Percentiles rank a stretch among this genome's conserved stretches.
These are phyloP conservation scores for Macrosteles quadrilineatus DNA, from an alignment of 1,140 invertebrate species.

Conservation along the genomic window DNA sequence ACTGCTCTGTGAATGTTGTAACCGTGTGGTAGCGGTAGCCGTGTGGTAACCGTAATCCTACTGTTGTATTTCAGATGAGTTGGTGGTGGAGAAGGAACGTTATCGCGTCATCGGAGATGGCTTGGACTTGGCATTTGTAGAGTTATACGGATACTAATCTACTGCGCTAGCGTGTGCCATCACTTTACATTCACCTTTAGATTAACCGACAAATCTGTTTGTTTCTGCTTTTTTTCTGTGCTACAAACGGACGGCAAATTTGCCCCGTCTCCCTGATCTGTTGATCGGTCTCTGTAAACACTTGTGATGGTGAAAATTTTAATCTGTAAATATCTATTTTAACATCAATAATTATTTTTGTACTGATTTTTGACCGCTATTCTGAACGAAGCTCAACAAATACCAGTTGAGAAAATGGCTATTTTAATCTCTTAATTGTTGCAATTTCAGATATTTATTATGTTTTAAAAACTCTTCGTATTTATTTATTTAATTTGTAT, in stretches of 20 bases:
- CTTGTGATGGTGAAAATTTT: background rate
- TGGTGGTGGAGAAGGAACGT: conserved; percentile 98
- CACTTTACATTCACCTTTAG: conserved; percentile 25
- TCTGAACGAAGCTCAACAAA: background rate
- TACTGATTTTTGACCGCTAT: too few species aligned
- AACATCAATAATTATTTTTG: background rate
- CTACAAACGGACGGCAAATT: background rate
- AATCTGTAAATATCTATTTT: conserved; percentile 1
- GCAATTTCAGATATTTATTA: conserved; percentile 23
- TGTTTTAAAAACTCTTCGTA: conserved; percentile 16
- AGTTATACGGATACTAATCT: conserved; percentile 84
- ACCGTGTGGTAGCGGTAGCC: background rate
- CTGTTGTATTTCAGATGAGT: conserved; percentile 83
- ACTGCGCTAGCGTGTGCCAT: conserved; percentile 19
- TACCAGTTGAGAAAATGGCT: background rate
- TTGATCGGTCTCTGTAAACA: background rate
- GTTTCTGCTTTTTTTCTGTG: conserved; percentile 20
- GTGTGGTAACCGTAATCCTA: background rate
- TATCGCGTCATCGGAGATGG: conserved; percentile 99
- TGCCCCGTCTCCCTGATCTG: background rate
- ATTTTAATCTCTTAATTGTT: background rate
- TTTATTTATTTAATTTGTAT: conserved; percentile 23
- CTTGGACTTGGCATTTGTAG: conserved; percentile 96
- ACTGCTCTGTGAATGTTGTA: too few species aligned
- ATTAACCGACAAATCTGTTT: conserved; percentile 25